Base-by-base conservation (phyloP, 2,797 vertebrate species). In the Sebastes cheni region DNA sequence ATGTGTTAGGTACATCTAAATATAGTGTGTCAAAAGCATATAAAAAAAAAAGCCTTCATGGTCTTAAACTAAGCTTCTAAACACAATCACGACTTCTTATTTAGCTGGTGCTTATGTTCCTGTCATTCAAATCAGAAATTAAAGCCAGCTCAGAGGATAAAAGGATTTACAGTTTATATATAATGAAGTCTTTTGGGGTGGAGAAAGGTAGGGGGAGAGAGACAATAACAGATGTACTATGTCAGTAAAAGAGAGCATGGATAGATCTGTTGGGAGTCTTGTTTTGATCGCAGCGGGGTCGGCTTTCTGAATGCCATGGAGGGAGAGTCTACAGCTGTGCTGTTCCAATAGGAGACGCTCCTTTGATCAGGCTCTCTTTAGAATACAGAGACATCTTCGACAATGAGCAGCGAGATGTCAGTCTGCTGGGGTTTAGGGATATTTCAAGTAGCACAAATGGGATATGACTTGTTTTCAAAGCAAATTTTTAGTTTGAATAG, bases 361-460 rank as follows among this genome's bases (percentile, higher is more conserved):
- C 79, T 90, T 90, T 93, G 88, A 92, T 91, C 90, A 83, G 60
- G 12, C 42, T 67, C 82, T 79, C 84, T 87, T 85, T 74, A 84
- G 67, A 86, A 83, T 67, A 82, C 75, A 72, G 65, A 91, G 83
- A 90, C 80, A 27, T 86, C 65, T 67, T 70, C 16, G 16, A 91
- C 87, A 83, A 84, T 76, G 79, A 84, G 74, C 65, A 52, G 61
- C 64, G 75, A 89, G 69, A 76, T 46, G 84, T 84, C 82, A 67
- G 69, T 89, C 83, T 79, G 64, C 64, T 59, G 75, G 83, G 81
- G 50, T 84, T 85, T 76, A 71, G 65, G 60, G 72, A 79, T 81
- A 73, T 86, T 91, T 82, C 77, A 85, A 75, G 70, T 61, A 75
- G 75, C 84, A 75, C 81, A 77, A 87, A 84, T 77, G 81, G 82